Evolutionary conservation across 1,140 invertebrate genomes (phyloP).

Genomic region (Diabrotica virgifera): DNA sequence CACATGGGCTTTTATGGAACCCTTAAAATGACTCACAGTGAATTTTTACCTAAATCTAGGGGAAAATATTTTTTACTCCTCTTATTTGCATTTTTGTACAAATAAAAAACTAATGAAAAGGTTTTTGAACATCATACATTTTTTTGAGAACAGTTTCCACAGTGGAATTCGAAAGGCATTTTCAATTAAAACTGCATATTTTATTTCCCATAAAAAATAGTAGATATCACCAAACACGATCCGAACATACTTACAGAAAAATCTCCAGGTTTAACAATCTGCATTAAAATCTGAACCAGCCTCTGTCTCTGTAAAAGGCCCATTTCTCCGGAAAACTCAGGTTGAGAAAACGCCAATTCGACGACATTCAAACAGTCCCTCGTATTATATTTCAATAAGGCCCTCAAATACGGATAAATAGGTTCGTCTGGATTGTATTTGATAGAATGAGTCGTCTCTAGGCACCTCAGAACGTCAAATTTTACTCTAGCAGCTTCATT

Average conservation of each 20-base stretch:
- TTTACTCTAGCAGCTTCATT: conserved; percentile 70
- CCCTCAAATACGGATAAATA: conserved; percentile 76
- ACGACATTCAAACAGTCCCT: conserved; percentile 89
- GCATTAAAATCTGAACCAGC: conserved; percentile 76
- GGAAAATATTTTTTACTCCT: too few species aligned
- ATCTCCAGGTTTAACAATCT: conserved; percentile 54
- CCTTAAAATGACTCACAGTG: too few species aligned
- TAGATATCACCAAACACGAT: not conserved
- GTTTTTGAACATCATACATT: too few species aligned
- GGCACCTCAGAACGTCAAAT: conserved; percentile 66
- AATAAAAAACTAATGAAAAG: too few species aligned
- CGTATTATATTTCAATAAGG: conserved; percentile 82
- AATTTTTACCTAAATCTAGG: too few species aligned
- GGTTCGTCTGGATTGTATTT: conserved; percentile 64
- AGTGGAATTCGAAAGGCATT: too few species aligned
- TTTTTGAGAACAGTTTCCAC: too few species aligned
- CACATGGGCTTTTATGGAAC: too few species aligned
- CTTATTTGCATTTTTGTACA: too few species aligned
- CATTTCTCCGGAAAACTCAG: conserved; percentile 72
- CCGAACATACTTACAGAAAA: conserved; percentile 56
- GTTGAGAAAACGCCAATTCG: conserved; percentile 82
- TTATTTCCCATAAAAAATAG: too few species aligned
- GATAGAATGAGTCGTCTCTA: conserved; percentile 67
- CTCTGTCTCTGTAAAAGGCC: conserved; percentile 72
- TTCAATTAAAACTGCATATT: too few species aligned